Evolutionary conservation across 2,113 vertebrate species (phyloP).

Genomic region (Arizona elegans): DNA sequence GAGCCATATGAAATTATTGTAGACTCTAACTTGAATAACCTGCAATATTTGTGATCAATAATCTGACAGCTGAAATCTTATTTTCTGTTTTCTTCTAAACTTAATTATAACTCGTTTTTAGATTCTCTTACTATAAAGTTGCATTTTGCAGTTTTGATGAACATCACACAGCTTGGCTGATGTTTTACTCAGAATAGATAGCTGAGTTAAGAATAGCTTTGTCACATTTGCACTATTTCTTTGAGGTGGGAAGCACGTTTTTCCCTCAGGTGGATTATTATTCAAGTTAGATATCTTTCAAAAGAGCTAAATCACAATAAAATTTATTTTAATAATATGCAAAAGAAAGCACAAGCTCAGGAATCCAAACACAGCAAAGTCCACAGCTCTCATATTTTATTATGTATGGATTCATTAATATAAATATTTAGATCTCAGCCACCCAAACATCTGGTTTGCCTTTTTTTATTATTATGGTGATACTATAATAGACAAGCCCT

Average conservation of each 20-base stretch:
- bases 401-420: background rate
- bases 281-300: background rate
- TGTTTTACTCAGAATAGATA: background rate
- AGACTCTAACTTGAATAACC: conserved; percentile 31
- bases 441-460: background rate
- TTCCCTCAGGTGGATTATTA: background rate
- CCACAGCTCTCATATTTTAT: background rate
- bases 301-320: background rate
- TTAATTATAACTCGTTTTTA: background rate
- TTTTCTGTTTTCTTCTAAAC: background rate
- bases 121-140: background rate
- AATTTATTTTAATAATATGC: background rate
- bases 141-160: background rate
- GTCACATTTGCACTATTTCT: background rate
- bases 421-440: background rate
- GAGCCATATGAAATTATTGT: conserved; percentile 4
- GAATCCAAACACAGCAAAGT: background rate
- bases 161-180: background rate
- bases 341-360: background rate
- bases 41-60: background rate
- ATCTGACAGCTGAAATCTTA: background rate
- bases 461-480: background rate
- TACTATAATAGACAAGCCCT: background rate
- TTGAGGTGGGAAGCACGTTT: background rate
- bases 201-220: background rate